Base-by-base conservation (phyloP, 2,888 invertebrate genomes). In the Phyllotreta striolata region DNA sequence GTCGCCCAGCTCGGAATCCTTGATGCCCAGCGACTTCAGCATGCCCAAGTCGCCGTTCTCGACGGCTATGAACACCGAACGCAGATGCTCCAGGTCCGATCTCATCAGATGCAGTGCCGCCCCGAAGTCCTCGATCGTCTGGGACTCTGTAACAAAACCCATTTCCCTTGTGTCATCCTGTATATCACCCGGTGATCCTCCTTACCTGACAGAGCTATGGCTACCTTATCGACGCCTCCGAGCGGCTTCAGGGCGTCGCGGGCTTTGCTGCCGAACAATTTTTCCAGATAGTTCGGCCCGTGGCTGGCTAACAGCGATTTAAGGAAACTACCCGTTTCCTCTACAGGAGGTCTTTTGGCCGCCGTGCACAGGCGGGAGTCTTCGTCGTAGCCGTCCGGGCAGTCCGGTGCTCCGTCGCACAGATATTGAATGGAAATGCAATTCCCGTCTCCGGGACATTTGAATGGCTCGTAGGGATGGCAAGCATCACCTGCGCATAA, bases 401-500 rank as follows among this genome's bases (percentile, higher is more conserved):
- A 97, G 83, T 96, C 96, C 0, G 95, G 93, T 6, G 92, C 92
- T 12, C 96, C 96, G 80, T 97, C 96, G 81, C 96, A 97, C 55
- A 96, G 86, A 83, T 97, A 96, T 81, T 96, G 96, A 82, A 97
- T 96, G 70, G 96, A 96, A 83, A 97, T 96, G 84, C 96, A 97
- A 81, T 92, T 91, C 38, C 92, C 93, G 78, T 93, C 93, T 67
- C 94, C 95, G 0, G 96, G 97, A 80, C 97, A 97, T 81, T 95
- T 95, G 85, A 97, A 97, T 40, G 96, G 97, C 83, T 96, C 95
- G 83, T 96, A 96, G 1, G 96, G 95, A 80, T 95, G 96, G 78
- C 96, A 96, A 74, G 89, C 87, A 68, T 86, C 86, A 61, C 87
- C 90, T 89, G 41, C 10, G 35, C 38, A 3, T 9, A 34, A n/a